Evolutionary conservation across 2,888 invertebrate genomes (phyloP), one percentile per base, ranked within the genome.

Genomic region (Plusia festucae): DNA sequence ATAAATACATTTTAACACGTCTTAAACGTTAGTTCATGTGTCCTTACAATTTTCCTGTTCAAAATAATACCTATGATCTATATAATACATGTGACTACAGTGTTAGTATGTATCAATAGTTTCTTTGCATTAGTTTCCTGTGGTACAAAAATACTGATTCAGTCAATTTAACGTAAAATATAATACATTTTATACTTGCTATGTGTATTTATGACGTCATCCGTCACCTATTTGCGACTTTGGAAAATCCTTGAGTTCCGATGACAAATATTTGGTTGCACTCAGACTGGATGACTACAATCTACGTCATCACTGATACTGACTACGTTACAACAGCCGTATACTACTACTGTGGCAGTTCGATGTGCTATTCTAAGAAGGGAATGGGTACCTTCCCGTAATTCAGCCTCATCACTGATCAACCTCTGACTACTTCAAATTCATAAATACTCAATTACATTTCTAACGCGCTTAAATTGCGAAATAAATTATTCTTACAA

Each of bases 91-190:
- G 51, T 58, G 54, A 55, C 46, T 63, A 62, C 9, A 30, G 30
- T 60, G 22, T 66, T 53, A 40, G 55, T 60, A 49, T 44, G 20
- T 51, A 61, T 55, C 64, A 49, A 70, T 56, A 65, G 18, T 75
- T 73, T n/a, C n/a, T n/a, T n/a, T 62, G 70, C 64, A 55, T 63
- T 65, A 59, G 58, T 70, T 73, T 65, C 77, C 68, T 76, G 70
- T 65, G 53, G 53, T 62, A 65, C 62, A 69, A 76, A 77, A 79
- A 79, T 79, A 79, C 80, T 79, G 79, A 78, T 78, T 74, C 69
- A 73, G 77, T 70, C 62, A 68, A 69, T 68, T 73, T 70, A 64
- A 68, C 53, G 70, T 67, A 62, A 77, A 57, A 68, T 63, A 70
- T 61, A 68, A 63, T 68, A 79, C 63, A 70, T 67, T 61, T 68